Conservation (phyloP, 1,140 invertebrate genomes). For the Hycleus phaleratus region DNA sequence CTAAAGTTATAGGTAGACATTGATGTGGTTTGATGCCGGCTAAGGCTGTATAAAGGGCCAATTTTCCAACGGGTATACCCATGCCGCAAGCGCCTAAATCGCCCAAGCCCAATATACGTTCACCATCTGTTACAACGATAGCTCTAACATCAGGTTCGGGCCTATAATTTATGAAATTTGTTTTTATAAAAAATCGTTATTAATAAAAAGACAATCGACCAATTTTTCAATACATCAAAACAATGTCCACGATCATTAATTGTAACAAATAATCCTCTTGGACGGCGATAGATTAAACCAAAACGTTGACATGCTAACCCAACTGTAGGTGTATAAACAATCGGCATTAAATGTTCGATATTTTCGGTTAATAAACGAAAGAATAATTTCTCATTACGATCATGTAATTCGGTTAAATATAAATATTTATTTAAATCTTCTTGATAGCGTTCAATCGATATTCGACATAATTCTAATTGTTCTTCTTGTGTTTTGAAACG, state of each 20-base stretch:
- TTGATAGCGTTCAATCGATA: conserved; percentile 77
- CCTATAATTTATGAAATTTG: conserved; percentile 45
- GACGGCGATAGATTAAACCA: conserved; percentile 85
- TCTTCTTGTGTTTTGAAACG: conserved; percentile 89
- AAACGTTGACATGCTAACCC: conserved; percentile 93
- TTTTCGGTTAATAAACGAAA: conserved; percentile 86
- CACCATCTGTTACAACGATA: conserved; percentile 90
- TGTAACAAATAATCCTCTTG: conserved; percentile 91
- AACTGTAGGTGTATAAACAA: conserved; percentile 91
- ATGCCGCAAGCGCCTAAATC: conserved; percentile 92
- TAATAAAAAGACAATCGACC: conserved; percentile 43
- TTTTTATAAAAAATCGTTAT: neutral
- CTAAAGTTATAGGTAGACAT: conserved; percentile 81
- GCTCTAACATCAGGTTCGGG: conserved; percentile 83
- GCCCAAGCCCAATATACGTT: conserved; percentile 85
- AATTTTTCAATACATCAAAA: conserved; percentile 75
- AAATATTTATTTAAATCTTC: conserved; percentile 88
- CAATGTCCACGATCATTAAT: conserved; percentile 93
- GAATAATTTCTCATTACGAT: conserved; percentile 86
- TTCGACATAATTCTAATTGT: conserved; percentile 80
- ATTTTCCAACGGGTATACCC: conserved; percentile 89
- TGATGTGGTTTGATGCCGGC: conserved; percentile 86
- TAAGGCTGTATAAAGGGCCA: conserved; percentile 84
- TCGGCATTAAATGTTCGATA: conserved; percentile 79
- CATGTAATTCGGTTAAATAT: conserved; percentile 74